Evolutionary conservation across 1,140 invertebrate genomes (phyloP).

Genomic region (Acromyrmex heyeri): DNA sequence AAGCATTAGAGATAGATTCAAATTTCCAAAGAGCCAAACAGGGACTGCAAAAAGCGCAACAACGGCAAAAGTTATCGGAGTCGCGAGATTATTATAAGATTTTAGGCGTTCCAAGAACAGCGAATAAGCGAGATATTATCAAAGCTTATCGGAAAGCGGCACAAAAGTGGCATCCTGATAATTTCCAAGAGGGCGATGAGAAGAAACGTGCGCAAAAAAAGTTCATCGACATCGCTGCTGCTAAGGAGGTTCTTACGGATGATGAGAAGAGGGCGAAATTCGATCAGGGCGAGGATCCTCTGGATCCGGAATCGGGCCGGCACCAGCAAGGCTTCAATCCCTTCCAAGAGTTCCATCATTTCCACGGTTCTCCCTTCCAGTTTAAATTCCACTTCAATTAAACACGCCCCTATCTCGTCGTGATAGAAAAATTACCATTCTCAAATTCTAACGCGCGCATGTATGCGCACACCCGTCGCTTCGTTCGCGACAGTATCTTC

Average conservation of each 20-base stretch:
- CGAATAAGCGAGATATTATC: constrained; percentile 96
- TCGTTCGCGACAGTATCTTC: neutral
- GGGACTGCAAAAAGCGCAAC: constrained; percentile 95
- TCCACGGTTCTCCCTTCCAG: constrained; percentile 95
- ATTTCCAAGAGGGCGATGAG: constrained; percentile 95
- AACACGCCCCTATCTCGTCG: constrained; percentile 5
- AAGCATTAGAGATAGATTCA: constrained; percentile 95
- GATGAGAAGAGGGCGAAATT: constrained; percentile 97
- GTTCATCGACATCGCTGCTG: constrained; percentile 99
- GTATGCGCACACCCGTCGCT: neutral
- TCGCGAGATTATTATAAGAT: constrained; percentile 99
- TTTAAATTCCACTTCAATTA: constrained; percentile 98
- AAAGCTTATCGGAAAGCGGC: constrained; percentile 99
- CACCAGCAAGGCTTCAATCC: constrained; percentile 92
- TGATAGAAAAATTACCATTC: constrained; percentile 64
- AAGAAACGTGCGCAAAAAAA: constrained; percentile 99
- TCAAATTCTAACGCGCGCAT: constrained; percentile 29
- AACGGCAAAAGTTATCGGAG: constrained; percentile 97
- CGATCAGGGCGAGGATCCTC: constrained; percentile 98
- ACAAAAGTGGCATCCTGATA: constrained; percentile 99
- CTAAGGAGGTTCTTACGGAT: constrained; percentile 97
- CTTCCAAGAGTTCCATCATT: constrained; percentile 94
- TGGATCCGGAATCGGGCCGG: constrained; percentile 96
- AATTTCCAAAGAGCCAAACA: constrained; percentile 94
- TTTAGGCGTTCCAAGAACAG: constrained; percentile 93